Evolutionary conservation across 1,140 invertebrate species (phyloP).

Genomic region (Bombus huntii): DNA sequence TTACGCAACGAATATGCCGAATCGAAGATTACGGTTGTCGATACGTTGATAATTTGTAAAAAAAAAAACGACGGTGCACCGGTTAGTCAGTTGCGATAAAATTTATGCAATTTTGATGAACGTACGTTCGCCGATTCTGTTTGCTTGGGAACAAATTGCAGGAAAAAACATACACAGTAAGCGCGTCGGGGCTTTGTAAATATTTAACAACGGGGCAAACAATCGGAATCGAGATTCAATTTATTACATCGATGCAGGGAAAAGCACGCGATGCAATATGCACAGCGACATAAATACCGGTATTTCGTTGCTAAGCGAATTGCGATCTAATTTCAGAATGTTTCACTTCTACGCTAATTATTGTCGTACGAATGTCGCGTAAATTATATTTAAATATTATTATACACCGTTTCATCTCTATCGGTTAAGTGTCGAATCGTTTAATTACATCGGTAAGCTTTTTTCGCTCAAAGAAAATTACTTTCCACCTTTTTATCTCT

Average conservation of each 20-base stretch:
- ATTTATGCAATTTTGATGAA: neutral
- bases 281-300: neutral
- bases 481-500: neutral
- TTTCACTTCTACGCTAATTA: neutral
- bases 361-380: neutral
- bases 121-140: neutral
- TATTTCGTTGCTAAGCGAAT: neutral
- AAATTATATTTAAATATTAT: neutral
- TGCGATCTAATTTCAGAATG: neutral
- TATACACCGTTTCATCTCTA: neutral
- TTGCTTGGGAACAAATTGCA: neutral
- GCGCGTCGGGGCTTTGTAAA: neutral
- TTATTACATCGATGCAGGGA: neutral
- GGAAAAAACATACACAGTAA: neutral
- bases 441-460: neutral
- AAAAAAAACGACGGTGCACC: neutral
- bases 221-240: slow-evolving; percentile 6
- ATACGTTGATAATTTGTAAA: slow-evolving; percentile 24
- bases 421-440: neutral
- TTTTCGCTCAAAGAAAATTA: neutral
- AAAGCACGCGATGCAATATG: neutral
- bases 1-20: neutral
- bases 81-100: neutral
- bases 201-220: slow-evolving; percentile 31
- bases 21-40: neutral